Evolutionary conservation across 2,888 invertebrate species (phyloP).

Genomic region (Atrina japonica): DNA sequence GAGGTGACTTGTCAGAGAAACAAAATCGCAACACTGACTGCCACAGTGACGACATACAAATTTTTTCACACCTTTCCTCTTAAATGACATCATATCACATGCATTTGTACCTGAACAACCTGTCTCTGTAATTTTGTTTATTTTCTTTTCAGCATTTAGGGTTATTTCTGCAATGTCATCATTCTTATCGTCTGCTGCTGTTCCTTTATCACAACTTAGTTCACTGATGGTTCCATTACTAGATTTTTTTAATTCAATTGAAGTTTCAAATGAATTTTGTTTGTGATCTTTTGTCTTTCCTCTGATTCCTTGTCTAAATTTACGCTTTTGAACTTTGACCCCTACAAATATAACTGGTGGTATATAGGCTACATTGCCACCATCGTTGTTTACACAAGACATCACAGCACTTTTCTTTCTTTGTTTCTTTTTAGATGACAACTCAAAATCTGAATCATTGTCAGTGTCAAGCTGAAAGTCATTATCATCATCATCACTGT

Average conservation of each 20-base stretch:
- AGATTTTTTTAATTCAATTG: too few species aligned
- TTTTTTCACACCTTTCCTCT: background rate
- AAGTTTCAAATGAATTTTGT: too few species aligned
- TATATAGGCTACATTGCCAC: conserved; percentile 4
- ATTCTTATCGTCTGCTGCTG: too few species aligned
- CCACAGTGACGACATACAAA: conserved; percentile 39
- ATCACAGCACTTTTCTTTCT: too few species aligned
- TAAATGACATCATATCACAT: too few species aligned
- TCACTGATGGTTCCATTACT: too few species aligned
- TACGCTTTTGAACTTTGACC: background rate
- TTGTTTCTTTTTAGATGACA: background rate
- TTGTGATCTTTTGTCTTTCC: too few species aligned
- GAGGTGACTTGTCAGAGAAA: conserved; percentile 49
- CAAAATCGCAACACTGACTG: conserved; percentile 40
- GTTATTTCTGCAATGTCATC: too few species aligned
- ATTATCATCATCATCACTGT: conserved; percentile 4
- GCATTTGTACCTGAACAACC: too few species aligned
- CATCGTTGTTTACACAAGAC: background rate
- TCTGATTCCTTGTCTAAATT: background rate
- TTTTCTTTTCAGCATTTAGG: too few species aligned
- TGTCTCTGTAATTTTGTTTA: too few species aligned
- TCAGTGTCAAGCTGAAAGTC: conserved; percentile 36
- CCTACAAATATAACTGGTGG: conserved; percentile 5
- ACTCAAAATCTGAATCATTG: conserved; percentile 6
- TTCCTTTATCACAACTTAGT: too few species aligned